phyloP scores from a whole-genome alignment of 1,140 invertebrate species.

The Panagrolaimus sp. region DNA sequence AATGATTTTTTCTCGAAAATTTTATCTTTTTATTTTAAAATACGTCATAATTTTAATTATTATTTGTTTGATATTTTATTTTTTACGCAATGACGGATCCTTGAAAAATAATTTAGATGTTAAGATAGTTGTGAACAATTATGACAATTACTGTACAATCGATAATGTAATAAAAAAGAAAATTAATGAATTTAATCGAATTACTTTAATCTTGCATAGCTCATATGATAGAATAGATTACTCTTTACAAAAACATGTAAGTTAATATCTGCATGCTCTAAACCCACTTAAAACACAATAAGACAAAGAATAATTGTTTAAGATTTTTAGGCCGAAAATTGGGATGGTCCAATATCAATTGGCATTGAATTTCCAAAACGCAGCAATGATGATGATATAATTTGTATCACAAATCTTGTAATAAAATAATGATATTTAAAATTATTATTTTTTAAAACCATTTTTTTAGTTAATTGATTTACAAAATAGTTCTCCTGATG shows the following conservation, averaged over 20 bases:
- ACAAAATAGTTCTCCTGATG: background rate
- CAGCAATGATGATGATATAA: background rate
- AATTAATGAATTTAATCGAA: background rate
- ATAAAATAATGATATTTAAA: background rate
- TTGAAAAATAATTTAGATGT: too few relatives aligned
- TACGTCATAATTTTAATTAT: too few relatives aligned
- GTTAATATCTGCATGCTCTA: background rate
- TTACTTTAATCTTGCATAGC: background rate
- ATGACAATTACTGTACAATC: too few relatives aligned
- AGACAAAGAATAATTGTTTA: background rate
- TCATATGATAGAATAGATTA: constrained; percentile 6
- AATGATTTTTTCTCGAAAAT: too few relatives aligned
- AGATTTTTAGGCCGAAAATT: background rate
- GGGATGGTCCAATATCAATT: constrained; percentile 10
- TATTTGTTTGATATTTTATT: too few relatives aligned
- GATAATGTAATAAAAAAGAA: constrained; percentile 2
- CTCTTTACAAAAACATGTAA: background rate
- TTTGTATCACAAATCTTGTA: background rate
- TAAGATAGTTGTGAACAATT: too few relatives aligned
- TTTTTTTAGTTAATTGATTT: background rate
- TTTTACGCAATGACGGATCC: too few relatives aligned
- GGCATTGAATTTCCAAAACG: background rate
- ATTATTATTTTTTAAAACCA: background rate
- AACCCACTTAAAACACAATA: too few relatives aligned
- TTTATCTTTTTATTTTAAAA: too few relatives aligned